These are phyloP conservation scores for Spisula solida DNA, from an alignment of 2,888 invertebrate species.

Conservation along the genomic window DNA sequence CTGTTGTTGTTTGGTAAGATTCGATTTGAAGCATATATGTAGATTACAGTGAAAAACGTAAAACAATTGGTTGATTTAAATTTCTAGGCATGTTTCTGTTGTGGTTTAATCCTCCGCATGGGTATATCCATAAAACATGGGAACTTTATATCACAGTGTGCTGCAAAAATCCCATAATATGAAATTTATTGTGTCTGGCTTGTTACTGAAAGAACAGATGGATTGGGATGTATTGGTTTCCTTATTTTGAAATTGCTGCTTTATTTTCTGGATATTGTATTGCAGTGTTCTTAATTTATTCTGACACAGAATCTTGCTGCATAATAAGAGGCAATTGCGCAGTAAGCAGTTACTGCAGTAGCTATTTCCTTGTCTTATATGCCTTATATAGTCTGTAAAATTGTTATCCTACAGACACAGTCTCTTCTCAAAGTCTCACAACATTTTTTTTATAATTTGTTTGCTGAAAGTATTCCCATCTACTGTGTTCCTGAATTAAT, in stretches of 20 bases:
- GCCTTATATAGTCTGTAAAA: neutral
- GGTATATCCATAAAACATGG: neutral
- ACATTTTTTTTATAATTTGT: neutral
- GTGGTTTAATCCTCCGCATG: neutral
- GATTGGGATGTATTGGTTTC: neutral
- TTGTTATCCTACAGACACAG: neutral
- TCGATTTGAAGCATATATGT: neutral
- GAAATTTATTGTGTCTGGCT: neutral
- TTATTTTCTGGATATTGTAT: neutral
- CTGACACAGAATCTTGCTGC: neutral
- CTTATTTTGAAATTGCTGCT: neutral
- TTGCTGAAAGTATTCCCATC: constrained; percentile 1
- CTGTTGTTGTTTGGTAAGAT: too few relatives aligned
- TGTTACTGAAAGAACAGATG: neutral
- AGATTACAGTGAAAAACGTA: neutral
- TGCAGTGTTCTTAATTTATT: neutral
- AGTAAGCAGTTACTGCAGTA: neutral
- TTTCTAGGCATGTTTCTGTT: neutral
- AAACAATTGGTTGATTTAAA: neutral
- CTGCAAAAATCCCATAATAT: neutral
- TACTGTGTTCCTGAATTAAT: constrained; percentile 16
- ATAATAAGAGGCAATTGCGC: neutral
- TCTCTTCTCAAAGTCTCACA: neutral
- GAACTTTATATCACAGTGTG: neutral
- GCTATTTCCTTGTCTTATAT: neutral